Base-by-base conservation (phyloP, 92 coral and sea anemone species). In the Epizoanthus ramosus region DNA sequence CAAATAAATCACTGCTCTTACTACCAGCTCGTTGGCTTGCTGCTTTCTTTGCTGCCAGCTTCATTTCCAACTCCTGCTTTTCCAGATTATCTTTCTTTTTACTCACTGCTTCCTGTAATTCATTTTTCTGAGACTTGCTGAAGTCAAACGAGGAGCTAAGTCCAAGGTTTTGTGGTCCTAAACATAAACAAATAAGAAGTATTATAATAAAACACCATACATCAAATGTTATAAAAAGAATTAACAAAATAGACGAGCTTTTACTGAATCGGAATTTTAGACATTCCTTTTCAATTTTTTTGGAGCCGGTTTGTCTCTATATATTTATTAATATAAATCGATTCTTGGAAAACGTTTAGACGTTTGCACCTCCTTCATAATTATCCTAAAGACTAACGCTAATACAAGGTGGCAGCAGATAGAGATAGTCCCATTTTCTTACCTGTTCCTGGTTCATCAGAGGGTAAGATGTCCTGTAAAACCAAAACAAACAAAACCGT, bases 391-490 rank as follows among this genome's bases (percentile, higher is more conserved):
- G 12, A 47, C 8, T 47, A 7, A 47, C 6, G 53, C 8, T 8
- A 47, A n/a, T n/a, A n/a, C n/a, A n/a, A n/a, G n/a, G n/a, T n/a
- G n/a, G n/a, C n/a, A n/a, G n/a, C n/a, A n/a, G n/a, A n/a, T n/a
- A n/a, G n/a, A n/a, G n/a, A n/a, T n/a, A n/a, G n/a, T n/a, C n/a
- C n/a, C n/a, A 8, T 47, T 8, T 17, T 23, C 47, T n/a, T 76
- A 76, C 81, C 81, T 41, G 94, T 88, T 57, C 87, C 92, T 50
- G 94, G 93, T 9, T 87, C 97, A 73, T 93, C 97, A 0, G 97
- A 91, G 0, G 94, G 97, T 37, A 93, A 87, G 81, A 93, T 87
- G 70, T 93, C 97, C 85, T 88, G 84, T 80, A 59, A 43, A 17
- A 47, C n/a, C 53, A 47, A 35, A 80, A 54, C 50, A 39, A 57